Conservation (phyloP, 1,140 invertebrate genomes). For the Saxidomus purpurata region DNA sequence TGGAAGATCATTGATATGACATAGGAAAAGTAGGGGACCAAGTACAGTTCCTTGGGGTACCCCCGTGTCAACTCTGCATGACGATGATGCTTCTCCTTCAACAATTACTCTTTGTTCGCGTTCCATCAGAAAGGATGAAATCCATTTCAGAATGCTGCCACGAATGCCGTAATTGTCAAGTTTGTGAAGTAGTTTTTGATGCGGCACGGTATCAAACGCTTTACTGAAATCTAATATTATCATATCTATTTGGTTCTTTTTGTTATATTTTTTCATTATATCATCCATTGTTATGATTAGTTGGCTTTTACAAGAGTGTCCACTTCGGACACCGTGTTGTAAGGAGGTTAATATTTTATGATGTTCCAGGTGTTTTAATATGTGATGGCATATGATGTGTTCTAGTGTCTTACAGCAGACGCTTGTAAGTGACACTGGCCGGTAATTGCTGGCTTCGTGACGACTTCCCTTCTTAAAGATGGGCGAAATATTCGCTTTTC, state of each 20-base stretch:
- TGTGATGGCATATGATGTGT: slow-evolving; percentile 59
- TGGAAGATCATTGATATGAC: slow-evolving; percentile 65
- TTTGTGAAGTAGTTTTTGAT: slow-evolving; percentile 24
- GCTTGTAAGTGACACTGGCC: slow-evolving; percentile 38
- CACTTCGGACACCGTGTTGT: slow-evolving; percentile 60
- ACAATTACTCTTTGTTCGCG: slow-evolving; percentile 43
- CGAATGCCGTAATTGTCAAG: slow-evolving; percentile 17
- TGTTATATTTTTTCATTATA: slow-evolving; percentile 20
- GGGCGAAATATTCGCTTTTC: slow-evolving; percentile 47
- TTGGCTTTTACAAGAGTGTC: slow-evolving; percentile 57
- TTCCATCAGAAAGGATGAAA: neutral
- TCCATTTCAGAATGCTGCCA: neutral
- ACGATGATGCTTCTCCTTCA: slow-evolving; percentile 24
- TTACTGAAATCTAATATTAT: neutral
- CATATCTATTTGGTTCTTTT: slow-evolving; percentile 2
- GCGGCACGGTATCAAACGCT: slow-evolving; percentile 38
- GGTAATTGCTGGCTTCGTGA: slow-evolving; percentile 44
- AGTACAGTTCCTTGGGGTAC: slow-evolving; percentile 68
- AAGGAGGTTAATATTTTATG: slow-evolving; percentile 47
- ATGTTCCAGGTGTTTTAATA: slow-evolving; percentile 56
- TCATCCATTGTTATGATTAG: slow-evolving; percentile 54
- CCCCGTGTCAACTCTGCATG: slow-evolving; percentile 24
- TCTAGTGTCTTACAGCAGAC: slow-evolving; percentile 45
- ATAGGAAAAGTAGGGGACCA: slow-evolving; percentile 62
- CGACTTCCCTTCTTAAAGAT: neutral